These are phyloP conservation scores for Esox niger DNA, from an alignment of 2,113 vertebrate genomes.

Conservation along the genomic window DNA sequence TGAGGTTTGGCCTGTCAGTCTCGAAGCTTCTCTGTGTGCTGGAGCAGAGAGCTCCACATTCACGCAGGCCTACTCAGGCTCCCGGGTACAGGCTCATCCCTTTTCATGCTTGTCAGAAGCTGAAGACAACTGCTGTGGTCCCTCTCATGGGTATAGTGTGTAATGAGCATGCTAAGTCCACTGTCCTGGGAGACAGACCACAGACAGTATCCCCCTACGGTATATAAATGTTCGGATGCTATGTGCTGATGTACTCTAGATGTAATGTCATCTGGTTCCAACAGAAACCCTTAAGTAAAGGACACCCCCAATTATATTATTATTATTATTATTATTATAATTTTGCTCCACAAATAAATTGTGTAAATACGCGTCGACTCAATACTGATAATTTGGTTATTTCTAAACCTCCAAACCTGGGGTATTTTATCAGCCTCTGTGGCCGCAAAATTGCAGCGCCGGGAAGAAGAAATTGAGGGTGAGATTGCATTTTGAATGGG, in stretches of 20 bases:
- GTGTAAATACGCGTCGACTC: background rate
- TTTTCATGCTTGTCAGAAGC: constrained; percentile 30
- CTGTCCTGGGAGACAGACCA: constrained; percentile 33
- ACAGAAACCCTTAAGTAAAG: background rate
- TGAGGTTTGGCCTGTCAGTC: constrained; percentile 57
- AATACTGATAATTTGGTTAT: background rate
- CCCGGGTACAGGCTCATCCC: constrained; percentile 28
- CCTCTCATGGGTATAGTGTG: constrained; percentile 37
- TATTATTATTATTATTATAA: too few relatives aligned
- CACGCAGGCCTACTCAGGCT: constrained; percentile 34
- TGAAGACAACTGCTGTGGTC: constrained; percentile 47
- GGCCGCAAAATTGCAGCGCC: constrained; percentile 4
- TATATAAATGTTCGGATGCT: constrained; percentile 8
- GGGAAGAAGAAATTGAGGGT: constrained; percentile 43
- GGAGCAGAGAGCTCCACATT: constrained; percentile 20
- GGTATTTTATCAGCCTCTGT: constrained; percentile 15
- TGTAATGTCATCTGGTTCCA: background rate
- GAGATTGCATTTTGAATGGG: constrained; percentile 58
- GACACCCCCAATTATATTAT: too few relatives aligned
- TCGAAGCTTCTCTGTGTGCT: constrained; percentile 37
- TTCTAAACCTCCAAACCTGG: background rate
- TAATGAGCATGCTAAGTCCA: constrained; percentile 50
- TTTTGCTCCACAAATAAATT: background rate
- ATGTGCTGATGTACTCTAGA: background rate
- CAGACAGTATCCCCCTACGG: constrained; percentile 30